These are phyloP conservation scores for Scaptodrosophila lebanonensis DNA, from an alignment of 1,140 invertebrate genomes.

Conservation along the genomic window DNA sequence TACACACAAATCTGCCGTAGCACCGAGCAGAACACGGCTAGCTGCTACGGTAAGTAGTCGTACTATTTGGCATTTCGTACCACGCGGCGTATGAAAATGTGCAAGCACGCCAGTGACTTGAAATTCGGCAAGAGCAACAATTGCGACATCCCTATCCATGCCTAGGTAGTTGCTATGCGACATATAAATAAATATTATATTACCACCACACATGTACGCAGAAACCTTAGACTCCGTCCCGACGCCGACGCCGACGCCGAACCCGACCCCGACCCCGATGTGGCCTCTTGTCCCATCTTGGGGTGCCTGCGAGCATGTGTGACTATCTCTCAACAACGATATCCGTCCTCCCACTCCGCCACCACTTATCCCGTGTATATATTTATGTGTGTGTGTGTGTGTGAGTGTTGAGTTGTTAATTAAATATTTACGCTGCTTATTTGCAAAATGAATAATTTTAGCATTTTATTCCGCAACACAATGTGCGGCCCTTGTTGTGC, in stretches of 20 bases:
- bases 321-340: too few species aligned
- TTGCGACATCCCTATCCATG: too few species aligned
- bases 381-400: conserved; percentile 14
- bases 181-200: conserved; percentile 71
- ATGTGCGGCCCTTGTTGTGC: conserved; percentile 22
- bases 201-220: conserved; percentile 33
- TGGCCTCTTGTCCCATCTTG: too few species aligned
- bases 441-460: conserved; percentile 74
- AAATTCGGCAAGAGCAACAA: too few species aligned
- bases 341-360: too few species aligned
- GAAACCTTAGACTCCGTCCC: conserved; percentile 60
- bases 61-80: too few species aligned
- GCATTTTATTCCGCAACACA: conserved; percentile 65
- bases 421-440: conserved; percentile 74
- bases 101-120: too few species aligned
- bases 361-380: conserved; percentile 9
- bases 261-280: conserved; percentile 28
- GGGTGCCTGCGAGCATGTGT: conserved; percentile 4
- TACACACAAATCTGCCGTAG: conserved; percentile 8
- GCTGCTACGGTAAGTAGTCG: too few species aligned
- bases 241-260: conserved; percentile 3
- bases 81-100: too few species aligned
- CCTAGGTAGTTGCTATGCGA: conserved; percentile 17
- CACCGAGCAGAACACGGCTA: conserved; percentile 4
- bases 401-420: conserved; percentile 61